phyloP scores from a whole-genome alignment of 2,113 vertebrate genomes.

The Progne subis region DNA sequence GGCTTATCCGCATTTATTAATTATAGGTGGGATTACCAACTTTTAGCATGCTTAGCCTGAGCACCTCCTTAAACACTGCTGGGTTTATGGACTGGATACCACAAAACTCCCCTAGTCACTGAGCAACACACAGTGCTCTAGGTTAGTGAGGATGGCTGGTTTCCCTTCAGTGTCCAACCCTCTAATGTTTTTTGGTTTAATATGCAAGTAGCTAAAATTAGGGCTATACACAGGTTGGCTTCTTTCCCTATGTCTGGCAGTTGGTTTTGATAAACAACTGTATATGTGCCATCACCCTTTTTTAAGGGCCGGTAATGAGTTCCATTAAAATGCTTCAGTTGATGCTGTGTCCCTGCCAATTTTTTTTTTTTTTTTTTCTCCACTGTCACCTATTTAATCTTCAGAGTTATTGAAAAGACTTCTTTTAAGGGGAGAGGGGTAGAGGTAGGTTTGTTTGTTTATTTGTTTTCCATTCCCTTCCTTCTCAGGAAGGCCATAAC shows the following conservation, averaged over 20 bases:
- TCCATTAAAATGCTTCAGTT: neutral
- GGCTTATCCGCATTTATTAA: neutral
- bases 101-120: neutral
- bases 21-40: neutral
- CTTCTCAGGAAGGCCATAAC: neutral
- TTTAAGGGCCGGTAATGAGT: neutral
- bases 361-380: neutral
- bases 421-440: neutral
- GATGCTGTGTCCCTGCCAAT: neutral
- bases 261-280: neutral
- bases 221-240: neutral
- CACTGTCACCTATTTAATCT: neutral
- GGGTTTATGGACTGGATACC: neutral
- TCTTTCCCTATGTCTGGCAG: neutral
- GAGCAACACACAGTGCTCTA: neutral
- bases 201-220: conserved; percentile 3
- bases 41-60: neutral
- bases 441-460: neutral
- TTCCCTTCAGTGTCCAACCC: neutral
- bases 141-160: neutral
- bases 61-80: neutral
- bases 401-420: neutral
- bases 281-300: neutral
- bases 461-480: neutral
- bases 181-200: neutral